These are phyloP conservation scores for Pomatorhinus ruficollis DNA, from an alignment of 2,113 vertebrate species.

Conservation along the genomic window DNA sequence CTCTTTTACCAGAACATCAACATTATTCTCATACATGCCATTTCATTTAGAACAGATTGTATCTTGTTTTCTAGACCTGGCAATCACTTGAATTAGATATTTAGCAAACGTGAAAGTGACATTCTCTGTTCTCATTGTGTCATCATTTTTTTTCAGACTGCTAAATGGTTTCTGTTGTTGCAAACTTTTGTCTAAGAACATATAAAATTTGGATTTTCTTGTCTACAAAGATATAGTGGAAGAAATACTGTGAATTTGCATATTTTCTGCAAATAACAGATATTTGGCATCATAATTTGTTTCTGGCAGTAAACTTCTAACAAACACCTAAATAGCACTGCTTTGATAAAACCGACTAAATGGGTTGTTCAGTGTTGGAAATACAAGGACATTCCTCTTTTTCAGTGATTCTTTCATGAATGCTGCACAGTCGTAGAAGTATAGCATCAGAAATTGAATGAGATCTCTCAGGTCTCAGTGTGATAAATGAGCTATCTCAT, in stretches of 20 bases:
- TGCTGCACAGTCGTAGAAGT: neutral
- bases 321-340: neutral
- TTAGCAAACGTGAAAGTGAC: neutral
- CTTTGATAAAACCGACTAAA: neutral
- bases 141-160: neutral
- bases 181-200: neutral
- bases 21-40: neutral
- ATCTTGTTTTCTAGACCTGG: slow-evolving; percentile 16
- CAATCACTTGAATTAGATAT: neutral
- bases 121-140: neutral
- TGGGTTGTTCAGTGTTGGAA: neutral
- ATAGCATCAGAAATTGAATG: neutral
- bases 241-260: neutral
- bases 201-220: neutral
- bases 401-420: neutral
- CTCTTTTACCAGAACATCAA: neutral
- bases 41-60: slow-evolving; percentile 21
- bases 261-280: neutral
- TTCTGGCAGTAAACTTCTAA: neutral
- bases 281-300: neutral
- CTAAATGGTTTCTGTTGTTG: neutral
- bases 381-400: neutral
- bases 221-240: neutral
- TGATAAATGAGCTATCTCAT: neutral
- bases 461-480: neutral